phyloP scores from a whole-genome alignment of 2,888 invertebrate genomes.

The Lymantria dispar region DNA sequence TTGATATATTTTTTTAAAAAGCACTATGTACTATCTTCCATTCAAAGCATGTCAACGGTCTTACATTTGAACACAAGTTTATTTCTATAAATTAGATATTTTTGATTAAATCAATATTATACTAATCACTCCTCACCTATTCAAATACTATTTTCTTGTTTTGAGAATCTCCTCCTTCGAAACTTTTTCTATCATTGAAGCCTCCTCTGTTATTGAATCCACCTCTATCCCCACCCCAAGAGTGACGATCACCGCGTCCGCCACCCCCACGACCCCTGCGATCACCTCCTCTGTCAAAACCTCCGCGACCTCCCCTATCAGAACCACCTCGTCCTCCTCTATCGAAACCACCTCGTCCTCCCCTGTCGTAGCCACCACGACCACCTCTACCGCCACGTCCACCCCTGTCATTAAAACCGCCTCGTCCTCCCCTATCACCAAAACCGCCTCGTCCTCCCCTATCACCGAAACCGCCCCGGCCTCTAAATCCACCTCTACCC shows the following conservation, averaged over 20 bases:
- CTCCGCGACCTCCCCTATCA: conserved; percentile 47
- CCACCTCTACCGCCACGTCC: conserved; percentile 46
- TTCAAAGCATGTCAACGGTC: no score
- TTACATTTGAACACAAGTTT: no score
- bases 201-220: conserved; percentile 74
- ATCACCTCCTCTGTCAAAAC: conserved; percentile 29
- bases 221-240: conserved; percentile 70
- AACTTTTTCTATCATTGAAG: conserved; percentile 85
- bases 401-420: conserved; percentile 49
- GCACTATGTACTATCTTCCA: no score
- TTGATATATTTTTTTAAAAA: no score
- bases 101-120: background rate
- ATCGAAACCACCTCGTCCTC: conserved; percentile 54
- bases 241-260: conserved; percentile 64
- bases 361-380: conserved; percentile 55
- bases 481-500: conserved; percentile 41
- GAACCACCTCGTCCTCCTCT: conserved; percentile 50
- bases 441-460: conserved; percentile 45
- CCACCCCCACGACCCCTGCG: conserved; percentile 38
- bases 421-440: conserved; percentile 40
- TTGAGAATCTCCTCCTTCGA: conserved; percentile 80
- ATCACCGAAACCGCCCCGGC: conserved; percentile 42
- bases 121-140: conserved; percentile 40
- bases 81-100: no score
- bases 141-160: conserved; percentile 91